Evolutionary conservation across 2,888 invertebrate genomes (phyloP).

Genomic region (Diarsia rubi): DNA sequence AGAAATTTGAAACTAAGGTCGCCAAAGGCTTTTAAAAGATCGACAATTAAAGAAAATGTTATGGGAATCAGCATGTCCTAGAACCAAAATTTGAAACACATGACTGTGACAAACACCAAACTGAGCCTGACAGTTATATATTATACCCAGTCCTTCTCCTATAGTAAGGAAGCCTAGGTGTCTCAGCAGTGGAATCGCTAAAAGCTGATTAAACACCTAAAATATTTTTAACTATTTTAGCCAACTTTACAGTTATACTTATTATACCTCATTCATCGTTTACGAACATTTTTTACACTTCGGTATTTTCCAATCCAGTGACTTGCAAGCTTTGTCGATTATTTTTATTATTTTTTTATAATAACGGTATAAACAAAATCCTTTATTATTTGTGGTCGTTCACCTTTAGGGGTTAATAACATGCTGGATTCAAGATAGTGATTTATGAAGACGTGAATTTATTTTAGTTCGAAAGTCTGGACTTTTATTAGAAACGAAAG

Average conservation of each 20-base stretch:
- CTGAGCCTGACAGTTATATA: too few species aligned
- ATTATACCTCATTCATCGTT: background rate
- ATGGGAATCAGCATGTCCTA: too few species aligned
- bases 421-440: background rate
- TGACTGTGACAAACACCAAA: too few species aligned
- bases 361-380: background rate
- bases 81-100: too few species aligned
- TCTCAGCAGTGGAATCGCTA: too few species aligned
- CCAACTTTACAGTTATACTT: background rate
- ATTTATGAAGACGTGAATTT: background rate
- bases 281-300: background rate
- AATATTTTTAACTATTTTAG: too few species aligned
- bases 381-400: background rate
- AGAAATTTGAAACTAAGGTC: too few species aligned
- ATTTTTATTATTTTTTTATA: background rate
- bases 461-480: background rate
- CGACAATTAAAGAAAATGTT: too few species aligned
- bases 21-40: too few species aligned
- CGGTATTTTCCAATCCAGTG: background rate
- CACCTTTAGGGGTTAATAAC: background rate
- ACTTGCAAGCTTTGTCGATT: background rate
- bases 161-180: too few species aligned
- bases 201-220: too few species aligned
- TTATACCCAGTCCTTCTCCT: too few species aligned
- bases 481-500: background rate